Conservation (phyloP, 2,113 vertebrate genomes). For the Narcine bancroftii region DNA sequence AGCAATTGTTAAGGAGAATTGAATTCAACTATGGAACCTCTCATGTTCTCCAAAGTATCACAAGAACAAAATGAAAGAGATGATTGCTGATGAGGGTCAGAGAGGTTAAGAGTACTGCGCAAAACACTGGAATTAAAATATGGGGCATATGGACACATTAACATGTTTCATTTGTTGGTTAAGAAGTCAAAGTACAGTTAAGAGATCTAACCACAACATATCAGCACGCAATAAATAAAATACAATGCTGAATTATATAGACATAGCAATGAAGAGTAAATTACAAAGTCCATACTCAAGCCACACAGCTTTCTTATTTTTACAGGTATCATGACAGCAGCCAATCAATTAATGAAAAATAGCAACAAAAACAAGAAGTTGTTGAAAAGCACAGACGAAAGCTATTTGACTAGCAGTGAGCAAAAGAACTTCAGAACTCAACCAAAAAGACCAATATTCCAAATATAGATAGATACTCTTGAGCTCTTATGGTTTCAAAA, state of each 20-base stretch:
- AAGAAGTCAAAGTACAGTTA: not conserved
- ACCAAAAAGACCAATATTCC: not conserved
- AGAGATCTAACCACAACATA: too few species aligned
- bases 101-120: not conserved
- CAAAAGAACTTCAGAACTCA: not conserved
- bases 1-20: not conserved
- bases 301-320: not conserved
- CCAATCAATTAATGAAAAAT: not conserved
- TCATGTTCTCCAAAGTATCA: too few species aligned
- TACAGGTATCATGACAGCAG: not conserved
- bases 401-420: not conserved
- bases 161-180: not conserved
- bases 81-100: not conserved
- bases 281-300: not conserved
- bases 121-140: not conserved
- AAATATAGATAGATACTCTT: not conserved
- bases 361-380: not conserved
- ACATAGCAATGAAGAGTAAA: not conserved
- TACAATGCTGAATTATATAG: not conserved
- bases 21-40: not conserved
- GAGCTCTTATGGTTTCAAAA: not conserved
- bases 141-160: not conserved
- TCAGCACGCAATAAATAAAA: not conserved
- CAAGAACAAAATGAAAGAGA: not conserved
- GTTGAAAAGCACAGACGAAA: not conserved